phyloP scores from a whole-genome alignment of 2,888 invertebrate genomes.

The Plebejus melissa region DNA sequence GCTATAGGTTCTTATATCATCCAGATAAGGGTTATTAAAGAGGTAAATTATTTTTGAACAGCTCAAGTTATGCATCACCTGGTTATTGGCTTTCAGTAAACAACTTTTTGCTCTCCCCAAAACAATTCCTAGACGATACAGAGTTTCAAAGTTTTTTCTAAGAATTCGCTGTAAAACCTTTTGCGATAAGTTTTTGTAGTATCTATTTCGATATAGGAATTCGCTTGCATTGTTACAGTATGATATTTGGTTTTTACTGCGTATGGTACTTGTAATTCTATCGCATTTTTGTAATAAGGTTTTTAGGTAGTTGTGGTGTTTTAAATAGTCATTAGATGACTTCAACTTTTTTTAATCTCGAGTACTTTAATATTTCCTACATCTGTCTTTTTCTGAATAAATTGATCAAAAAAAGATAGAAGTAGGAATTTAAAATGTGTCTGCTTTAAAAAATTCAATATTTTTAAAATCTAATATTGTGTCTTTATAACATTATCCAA shows the following conservation, averaged over 20 bases:
- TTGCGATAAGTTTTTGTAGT: not conserved
- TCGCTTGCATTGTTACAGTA: not conserved
- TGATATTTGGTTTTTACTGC: conserved; percentile 3
- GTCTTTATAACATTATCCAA: no score
- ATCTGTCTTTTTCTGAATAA: no score
- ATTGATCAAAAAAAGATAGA: no score
- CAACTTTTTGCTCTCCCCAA: not conserved
- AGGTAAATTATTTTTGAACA: not conserved
- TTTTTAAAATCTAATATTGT: no score
- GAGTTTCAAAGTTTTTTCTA: conserved; percentile 7
- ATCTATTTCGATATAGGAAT: conserved; percentile 14
- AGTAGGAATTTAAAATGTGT: no score
- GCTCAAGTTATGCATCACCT: not conserved
- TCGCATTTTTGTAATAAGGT: not conserved
- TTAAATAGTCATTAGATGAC: no score
- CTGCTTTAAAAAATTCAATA: no score
- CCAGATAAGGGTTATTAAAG: not conserved
- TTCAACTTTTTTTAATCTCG: no score
- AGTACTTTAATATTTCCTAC: no score
- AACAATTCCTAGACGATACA: conserved; percentile 5
- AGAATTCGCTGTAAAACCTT: conserved; percentile 12
- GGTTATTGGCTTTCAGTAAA: not conserved
- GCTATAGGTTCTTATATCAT: not conserved
- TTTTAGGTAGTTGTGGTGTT: not conserved
- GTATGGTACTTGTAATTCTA: not conserved